Base-by-base conservation (phyloP, 2,797 vertebrate genomes). In the Melanotaenia trifasciata region DNA sequence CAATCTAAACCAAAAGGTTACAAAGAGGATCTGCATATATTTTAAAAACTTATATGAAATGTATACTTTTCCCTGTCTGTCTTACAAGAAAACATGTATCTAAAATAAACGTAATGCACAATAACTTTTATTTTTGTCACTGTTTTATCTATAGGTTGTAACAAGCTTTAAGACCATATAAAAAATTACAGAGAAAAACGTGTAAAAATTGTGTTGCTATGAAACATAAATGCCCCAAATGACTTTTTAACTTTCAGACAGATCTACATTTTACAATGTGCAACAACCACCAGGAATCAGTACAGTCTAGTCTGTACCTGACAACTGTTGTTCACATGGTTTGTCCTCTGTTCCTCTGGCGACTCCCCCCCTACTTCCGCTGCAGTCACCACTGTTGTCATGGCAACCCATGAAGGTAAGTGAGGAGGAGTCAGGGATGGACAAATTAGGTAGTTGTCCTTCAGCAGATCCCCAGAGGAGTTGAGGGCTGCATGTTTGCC, bases 341-440 rank as follows among this genome's bases (percentile, higher is more conserved):
- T 26, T 36, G 7, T 36, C 32, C 5, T 70, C 35, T 76, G 6
- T 0, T 54, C 67, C 6, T 58, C 51, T 3, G 5, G 60, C 1
- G 26, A 16, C 4, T 62, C 53, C 32, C 3, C 33, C 1, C 74
- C 68, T 24, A 22, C 16, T 2, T 69, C 69, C 7, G 0, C n/a
- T 5, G 20, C 18, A 1, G 32, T 12, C 30, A 4, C 10, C 0
- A 47, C 8, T 0, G 76, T 59, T 12, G 74, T 57, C 79, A 57
- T 28, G 45, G 79, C 28, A 57, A 72, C 58, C 92, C 91, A 93
- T 3, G 90, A 89, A 5, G 24, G 1, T 12, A 94, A 33, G 67
- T 94, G 93, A 18, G 72, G 72, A 0, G 93, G 93, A 3, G 95
- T 96, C 22, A 97, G 76, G 5, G 95, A 93, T 0, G 86, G 84